These are phyloP conservation scores for Seladonia tumulorum DNA, from an alignment of 2,888 invertebrate genomes.

Conservation along the genomic window DNA sequence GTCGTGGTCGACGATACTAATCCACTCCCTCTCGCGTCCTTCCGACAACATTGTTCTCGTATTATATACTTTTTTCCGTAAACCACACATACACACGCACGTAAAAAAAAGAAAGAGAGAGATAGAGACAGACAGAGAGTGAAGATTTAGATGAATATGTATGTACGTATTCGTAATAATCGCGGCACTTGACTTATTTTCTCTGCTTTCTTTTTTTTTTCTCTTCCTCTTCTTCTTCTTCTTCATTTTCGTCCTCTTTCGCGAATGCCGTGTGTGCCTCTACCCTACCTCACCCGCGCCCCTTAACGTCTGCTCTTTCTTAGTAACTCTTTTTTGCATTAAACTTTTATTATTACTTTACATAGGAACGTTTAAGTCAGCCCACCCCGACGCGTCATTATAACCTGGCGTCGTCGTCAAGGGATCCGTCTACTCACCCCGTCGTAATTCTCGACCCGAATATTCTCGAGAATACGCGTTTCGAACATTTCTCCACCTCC, in stretches of 20 bases:
- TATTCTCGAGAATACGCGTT: not conserved
- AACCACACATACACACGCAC: conserved; percentile 64
- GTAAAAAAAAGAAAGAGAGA: conserved; percentile 68
- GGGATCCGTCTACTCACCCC: conserved; percentile 13
- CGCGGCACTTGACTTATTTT: conserved; percentile 53
- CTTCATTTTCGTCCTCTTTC: too few relatives aligned
- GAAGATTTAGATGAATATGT: conserved; percentile 75
- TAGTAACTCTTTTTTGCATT: conserved; percentile 75
- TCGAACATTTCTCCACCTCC: not conserved
- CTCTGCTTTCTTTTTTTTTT: not conserved
- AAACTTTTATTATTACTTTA: conserved; percentile 83
- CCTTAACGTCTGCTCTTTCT: conserved; percentile 61
- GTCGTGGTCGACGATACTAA: conserved; percentile 32
- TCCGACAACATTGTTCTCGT: not conserved
- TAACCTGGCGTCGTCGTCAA: conserved; percentile 60
- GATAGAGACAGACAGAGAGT: conserved; percentile 69
- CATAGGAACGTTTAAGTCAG: conserved; percentile 82
- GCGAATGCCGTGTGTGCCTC: conserved; percentile 68
- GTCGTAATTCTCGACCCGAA: not conserved
- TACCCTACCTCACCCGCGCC: conserved; percentile 73
- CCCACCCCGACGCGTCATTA: conserved; percentile 69
- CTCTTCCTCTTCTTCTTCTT: not conserved
- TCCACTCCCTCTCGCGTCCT: conserved; percentile 18
- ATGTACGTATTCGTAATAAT: conserved; percentile 79
- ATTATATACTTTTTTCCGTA: not conserved